These are phyloP conservation scores for Pan paniscus DNA, from an alignment of 2,113 vertebrate genomes.

Conservation along the genomic window DNA sequence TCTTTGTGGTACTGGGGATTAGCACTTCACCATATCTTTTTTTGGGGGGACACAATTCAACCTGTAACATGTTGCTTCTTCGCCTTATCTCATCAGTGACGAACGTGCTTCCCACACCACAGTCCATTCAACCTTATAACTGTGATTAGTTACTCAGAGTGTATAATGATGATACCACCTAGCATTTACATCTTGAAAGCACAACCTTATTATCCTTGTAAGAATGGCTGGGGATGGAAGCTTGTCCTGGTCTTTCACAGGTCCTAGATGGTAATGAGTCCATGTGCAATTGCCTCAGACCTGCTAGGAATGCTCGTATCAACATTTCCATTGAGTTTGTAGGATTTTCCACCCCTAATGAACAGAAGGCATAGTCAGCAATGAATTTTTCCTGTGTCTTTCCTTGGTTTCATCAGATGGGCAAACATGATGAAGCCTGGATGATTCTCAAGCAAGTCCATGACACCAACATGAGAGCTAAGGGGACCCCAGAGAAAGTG, in stretches of 20 bases:
- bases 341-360: neutral
- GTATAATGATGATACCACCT: rapidly evolving
- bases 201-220: neutral
- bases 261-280: rapidly evolving
- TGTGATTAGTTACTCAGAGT: neutral
- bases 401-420: conserved; percentile 85
- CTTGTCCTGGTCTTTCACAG: neutral
- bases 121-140: neutral
- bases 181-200: neutral
- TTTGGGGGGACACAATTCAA: neutral
- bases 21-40: neutral
- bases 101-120: neutral
- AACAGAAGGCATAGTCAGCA: neutral
- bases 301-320: no score
- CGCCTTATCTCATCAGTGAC: neutral
- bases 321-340: neutral
- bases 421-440: conserved; percentile 97
- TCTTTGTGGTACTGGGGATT: neutral
- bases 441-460: conserved; percentile 97
- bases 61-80: neutral
- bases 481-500: conserved; percentile 95
- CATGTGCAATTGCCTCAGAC: rapidly evolving
- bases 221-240: neutral
- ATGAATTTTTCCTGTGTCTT: neutral
- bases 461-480: conserved; percentile 98